Percentiles rank a stretch among this genome's conserved stretches.
These are phyloP conservation scores for Leucozona laternaria DNA, from an alignment of 2,888 invertebrate genomes.

Conservation along the genomic window DNA sequence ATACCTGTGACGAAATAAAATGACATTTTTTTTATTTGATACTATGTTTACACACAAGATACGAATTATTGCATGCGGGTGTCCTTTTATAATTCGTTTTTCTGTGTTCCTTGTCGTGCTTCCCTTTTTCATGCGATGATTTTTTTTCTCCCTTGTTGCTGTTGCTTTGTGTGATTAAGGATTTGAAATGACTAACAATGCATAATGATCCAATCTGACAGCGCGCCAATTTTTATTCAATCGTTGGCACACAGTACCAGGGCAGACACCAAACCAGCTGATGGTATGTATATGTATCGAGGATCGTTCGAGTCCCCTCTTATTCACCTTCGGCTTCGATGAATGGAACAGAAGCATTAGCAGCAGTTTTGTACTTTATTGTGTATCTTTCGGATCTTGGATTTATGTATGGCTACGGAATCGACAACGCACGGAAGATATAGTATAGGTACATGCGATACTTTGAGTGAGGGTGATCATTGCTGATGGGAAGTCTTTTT, in stretches of 20 bases:
- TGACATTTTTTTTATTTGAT: conserved; percentile 58
- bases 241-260: conserved; percentile 38
- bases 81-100: conserved; percentile 50
- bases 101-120: conserved; percentile 58
- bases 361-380: conserved; percentile 67
- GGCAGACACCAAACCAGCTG: conserved; percentile 46
- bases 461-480: conserved; percentile 55
- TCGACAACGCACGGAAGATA: conserved; percentile 18
- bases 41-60: conserved; percentile 74
- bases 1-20: conserved; percentile 65
- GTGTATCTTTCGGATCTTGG: conserved; percentile 59
- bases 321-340: background rate
- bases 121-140: conserved; percentile 27
- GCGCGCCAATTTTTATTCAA: conserved; percentile 65
- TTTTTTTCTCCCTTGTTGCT: conserved; percentile 2
- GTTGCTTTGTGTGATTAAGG: conserved; percentile 62
- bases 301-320: background rate
- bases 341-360: conserved; percentile 61
- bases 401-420: background rate
- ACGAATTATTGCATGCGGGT: conserved; percentile 74
- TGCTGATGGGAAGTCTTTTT: conserved; percentile 9
- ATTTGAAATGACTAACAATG: conserved; percentile 71
- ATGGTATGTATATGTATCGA: too few species aligned
- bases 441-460: conserved; percentile 2
- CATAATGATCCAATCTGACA: conserved; percentile 72